Conservation (phyloP, 64 coral and sea anemone species). For the Acropora tenuis region DNA sequence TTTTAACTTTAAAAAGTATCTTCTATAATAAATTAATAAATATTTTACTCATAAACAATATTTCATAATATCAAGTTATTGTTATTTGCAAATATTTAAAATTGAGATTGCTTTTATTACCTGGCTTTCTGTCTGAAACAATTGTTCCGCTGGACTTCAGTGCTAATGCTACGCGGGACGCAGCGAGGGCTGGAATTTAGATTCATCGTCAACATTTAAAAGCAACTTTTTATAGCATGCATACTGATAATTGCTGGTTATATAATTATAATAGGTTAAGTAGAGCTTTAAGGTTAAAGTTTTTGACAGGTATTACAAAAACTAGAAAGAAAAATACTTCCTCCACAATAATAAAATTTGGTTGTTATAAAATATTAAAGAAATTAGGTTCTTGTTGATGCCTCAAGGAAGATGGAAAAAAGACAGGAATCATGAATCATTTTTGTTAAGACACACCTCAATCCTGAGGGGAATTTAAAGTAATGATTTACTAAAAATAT, state of each 20-base stretch:
- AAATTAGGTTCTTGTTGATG: background rate
- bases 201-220: conserved; percentile 18
- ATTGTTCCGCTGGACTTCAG: conserved; percentile 18
- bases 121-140: conserved; percentile 29
- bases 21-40: no score
- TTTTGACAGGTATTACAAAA: background rate
- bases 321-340: background rate
- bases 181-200: conserved; percentile 33
- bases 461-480: no score
- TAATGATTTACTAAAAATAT: no score
- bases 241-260: background rate
- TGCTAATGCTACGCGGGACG: background rate
- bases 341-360: background rate
- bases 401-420: background rate
- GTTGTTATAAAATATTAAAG: background rate
- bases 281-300: background rate
- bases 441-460: no score
- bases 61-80: no score
- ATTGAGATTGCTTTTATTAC: background rate
- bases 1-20: no score
- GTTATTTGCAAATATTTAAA: background rate
- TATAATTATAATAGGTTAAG: background rate
- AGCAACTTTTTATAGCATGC: background rate
- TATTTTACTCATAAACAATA: no score
- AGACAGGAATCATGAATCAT: no score